These are phyloP conservation scores for Phyllotreta striolata DNA, from an alignment of 2,888 invertebrate genomes.

Conservation along the genomic window DNA sequence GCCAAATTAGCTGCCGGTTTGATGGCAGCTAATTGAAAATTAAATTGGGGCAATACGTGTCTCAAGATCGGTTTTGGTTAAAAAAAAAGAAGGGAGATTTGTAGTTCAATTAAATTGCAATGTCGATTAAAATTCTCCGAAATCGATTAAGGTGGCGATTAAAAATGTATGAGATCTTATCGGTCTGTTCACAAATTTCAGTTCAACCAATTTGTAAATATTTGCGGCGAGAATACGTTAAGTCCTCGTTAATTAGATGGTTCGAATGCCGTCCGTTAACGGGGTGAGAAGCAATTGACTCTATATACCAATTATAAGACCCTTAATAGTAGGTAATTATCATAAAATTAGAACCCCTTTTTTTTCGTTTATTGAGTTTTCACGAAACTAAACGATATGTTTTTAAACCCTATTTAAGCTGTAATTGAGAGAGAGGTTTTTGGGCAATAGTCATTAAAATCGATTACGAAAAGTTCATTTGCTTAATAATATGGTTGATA, in stretches of 20 bases:
- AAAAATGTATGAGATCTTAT: too few relatives aligned
- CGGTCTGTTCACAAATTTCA: too few relatives aligned
- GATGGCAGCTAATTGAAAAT: conserved; percentile 32
- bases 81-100: too few relatives aligned
- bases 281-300: conserved; percentile 29
- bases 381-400: conserved; percentile 11
- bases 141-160: too few relatives aligned
- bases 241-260: neutral
- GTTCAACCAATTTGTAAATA: too few relatives aligned
- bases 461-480: too few relatives aligned
- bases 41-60: conserved; percentile 21
- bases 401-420: conserved; percentile 13
- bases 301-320: conserved; percentile 23
- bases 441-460: too few relatives aligned
- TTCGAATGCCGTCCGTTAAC: conserved; percentile 8
- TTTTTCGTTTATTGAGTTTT: conserved; percentile 13
- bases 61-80: too few relatives aligned
- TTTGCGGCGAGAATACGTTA: neutral
- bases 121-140: too few relatives aligned
- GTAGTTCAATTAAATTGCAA: too few relatives aligned
- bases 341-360: conserved; percentile 29
- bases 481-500: too few relatives aligned
- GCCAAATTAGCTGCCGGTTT: conserved; percentile 29
- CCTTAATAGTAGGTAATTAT: conserved; percentile 33
- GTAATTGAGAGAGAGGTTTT: neutral